Evolutionary conservation across 2,113 vertebrate genomes (phyloP), one percentile per base, ranked within the genome.

Genomic region (Scomber colias): DNA sequence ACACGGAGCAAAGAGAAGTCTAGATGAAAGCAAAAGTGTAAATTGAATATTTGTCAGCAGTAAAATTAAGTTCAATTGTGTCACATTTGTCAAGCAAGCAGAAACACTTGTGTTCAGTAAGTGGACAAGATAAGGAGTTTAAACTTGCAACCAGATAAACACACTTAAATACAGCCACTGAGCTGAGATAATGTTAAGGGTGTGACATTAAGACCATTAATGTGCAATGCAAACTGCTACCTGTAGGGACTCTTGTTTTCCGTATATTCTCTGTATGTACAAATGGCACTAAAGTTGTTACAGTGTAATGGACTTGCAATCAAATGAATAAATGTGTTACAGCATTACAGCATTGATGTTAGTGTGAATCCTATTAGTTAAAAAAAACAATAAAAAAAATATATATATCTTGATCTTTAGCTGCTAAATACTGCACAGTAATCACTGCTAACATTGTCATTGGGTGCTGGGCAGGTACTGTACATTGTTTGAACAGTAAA

Each of bases 21-120:
- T 0, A 40, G 50, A 84, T 80, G 45, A 77, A 76, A 49, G 65
- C 35, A 60, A 16, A 55, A 50, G 12, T 71, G 54, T 21, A 49
- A 53, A 71, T 19, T 14, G 17, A 19, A 57, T 56, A 44, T 57
- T 67, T 61, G 61, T 71, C 11, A 4, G 9, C 15, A 60, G 46
- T 65, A 65, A 65, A 65, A 49, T 0, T 2, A 44, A 51, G 30
- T 40, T 48, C 4, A 16, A 5, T 35, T 46, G 53, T 54, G 45
- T 57, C 30, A 51, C 44, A 45, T 45, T 57, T 57, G 10, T 57
- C 48, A 5, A 14, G 7, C 4, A 45, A 60, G 59, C 6, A 56
- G n/a, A 71, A 60, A 64, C 19, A 19, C 19, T 21, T 44, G 12
- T 14, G 53, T 53, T 71, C 4, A 24, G 44, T 5, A 31, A 40